phyloP scores from a whole-genome alignment of 2,888 invertebrate genomes.

The Meteorus colon region DNA sequence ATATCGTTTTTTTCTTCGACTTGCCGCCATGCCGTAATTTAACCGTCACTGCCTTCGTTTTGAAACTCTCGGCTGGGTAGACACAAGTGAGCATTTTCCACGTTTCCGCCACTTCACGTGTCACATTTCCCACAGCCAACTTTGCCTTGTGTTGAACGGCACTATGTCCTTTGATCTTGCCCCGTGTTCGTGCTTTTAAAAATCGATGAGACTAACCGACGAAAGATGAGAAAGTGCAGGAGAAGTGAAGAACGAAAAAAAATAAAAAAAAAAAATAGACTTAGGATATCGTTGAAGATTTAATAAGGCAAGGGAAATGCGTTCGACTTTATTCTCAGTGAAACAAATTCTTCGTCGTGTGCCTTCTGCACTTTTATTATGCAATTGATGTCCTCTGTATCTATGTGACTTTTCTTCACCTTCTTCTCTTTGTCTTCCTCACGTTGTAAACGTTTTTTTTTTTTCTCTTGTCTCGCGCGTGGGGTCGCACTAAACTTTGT shows the following conservation, averaged over 20 bases:
- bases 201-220: background rate
- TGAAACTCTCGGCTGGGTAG: constrained; percentile 69
- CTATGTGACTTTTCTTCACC: background rate
- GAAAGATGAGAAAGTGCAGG: background rate
- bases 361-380: constrained; percentile 1
- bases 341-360: background rate
- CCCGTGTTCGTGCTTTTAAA: background rate
- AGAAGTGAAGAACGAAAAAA: too few species aligned
- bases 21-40: constrained; percentile 64
- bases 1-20: constrained; percentile 64
- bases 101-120: constrained; percentile 27
- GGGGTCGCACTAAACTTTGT: constrained; percentile 33
- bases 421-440: background rate
- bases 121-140: constrained; percentile 20
- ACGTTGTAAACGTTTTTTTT: constrained; percentile 16
- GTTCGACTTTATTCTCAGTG: background rate
- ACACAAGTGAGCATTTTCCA: constrained; percentile 69
- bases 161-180: constrained; percentile 27
- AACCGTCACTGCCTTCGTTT: constrained; percentile 65
- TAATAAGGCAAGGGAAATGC: background rate
- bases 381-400: background rate
- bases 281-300: background rate
- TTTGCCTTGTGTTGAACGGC: constrained; percentile 19
- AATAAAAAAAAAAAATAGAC: background rate
- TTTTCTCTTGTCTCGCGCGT: constrained; percentile 6